Evolutionary conservation across 2,113 vertebrate genomes (phyloP), one percentile per base, ranked within the genome.

Genomic region (Oreochromis aureus): DNA sequence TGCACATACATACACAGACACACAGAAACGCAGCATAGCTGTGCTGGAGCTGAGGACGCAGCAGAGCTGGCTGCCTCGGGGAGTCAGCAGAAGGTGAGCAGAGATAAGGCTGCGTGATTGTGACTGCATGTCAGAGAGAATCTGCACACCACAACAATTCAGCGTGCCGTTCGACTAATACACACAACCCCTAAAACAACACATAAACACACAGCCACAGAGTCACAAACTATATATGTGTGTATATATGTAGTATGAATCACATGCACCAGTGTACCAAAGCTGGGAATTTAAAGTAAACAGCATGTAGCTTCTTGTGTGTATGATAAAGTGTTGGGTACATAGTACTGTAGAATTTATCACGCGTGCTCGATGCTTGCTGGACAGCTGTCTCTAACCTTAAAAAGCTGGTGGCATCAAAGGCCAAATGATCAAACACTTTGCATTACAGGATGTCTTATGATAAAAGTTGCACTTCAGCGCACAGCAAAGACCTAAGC

Each of bases 41-140:
- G 89, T 55, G 93, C 87, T 69, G 91, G 66, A 90, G 93, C 85
- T 55, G 91, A 94, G 92, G 93, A 93, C 90, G 61, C 91, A 59
- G 91, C 86, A 81, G 91, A 88, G 89, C 89, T 85, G 94, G 87
- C 92, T 92, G 95, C 96, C 95, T 87, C 86, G 59, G 95, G 96
- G 93, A 94, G 91, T 94, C 93, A 94, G 91, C 95, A 96, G 96
- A 96, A 95, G 94, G 94, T 95, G 93, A 95, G 92, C 87, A 92
- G 89, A 94, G 96, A 96, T 96, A 96, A 96, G 94, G 94, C 93
- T 93, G 92, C 80, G 89, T 90, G 92, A 95, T 95, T 95, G 95
- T 95, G 95, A 95, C 95, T 95, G 95, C 87, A 89, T 93, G 95
- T 96, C 94, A 95, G 94, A 89, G 92, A 87, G 92, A 94, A 95